Conservation (phyloP, 2,888 invertebrate genomes). For the Falcaria lacertinaria region DNA sequence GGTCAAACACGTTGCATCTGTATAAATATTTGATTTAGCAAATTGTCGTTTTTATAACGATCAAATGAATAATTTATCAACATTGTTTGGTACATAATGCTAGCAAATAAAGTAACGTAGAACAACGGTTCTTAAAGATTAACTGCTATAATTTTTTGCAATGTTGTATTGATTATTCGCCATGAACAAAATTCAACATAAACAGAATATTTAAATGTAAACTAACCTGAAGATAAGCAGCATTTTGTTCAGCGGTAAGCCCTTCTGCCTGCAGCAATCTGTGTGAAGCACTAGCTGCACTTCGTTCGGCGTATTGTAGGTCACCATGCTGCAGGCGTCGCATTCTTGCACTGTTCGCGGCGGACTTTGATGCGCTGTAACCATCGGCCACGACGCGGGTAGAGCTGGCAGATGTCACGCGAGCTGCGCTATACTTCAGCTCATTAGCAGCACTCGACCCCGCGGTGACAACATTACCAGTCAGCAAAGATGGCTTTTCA, state of each 20-base stretch:
- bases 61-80: neutral
- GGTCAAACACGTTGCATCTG: neutral
- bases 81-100: no score
- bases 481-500: slow-evolving; percentile 65
- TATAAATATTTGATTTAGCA: neutral
- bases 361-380: slow-evolving; percentile 84
- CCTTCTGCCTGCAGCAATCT: slow-evolving; percentile 91
- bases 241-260: slow-evolving; percentile 91
- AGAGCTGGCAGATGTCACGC: slow-evolving; percentile 85
- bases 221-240: slow-evolving; percentile 88
- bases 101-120: no score
- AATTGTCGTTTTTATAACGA: no score
- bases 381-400: slow-evolving; percentile 91
- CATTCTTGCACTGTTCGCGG: slow-evolving; percentile 70
- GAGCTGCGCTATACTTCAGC: slow-evolving; percentile 90
- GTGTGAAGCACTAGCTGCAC: slow-evolving; percentile 87
- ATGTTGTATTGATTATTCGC: no score
- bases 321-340: slow-evolving; percentile 88
- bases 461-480: slow-evolving; percentile 62
- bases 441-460: slow-evolving; percentile 81
- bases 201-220: no score
- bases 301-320: slow-evolving; percentile 89
- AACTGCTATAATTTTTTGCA: no score
- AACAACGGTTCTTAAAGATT: no score
- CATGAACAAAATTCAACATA: no score